phyloP scores from a whole-genome alignment of 2,797 vertebrate species.

The Sphenodon punctatus region DNA sequence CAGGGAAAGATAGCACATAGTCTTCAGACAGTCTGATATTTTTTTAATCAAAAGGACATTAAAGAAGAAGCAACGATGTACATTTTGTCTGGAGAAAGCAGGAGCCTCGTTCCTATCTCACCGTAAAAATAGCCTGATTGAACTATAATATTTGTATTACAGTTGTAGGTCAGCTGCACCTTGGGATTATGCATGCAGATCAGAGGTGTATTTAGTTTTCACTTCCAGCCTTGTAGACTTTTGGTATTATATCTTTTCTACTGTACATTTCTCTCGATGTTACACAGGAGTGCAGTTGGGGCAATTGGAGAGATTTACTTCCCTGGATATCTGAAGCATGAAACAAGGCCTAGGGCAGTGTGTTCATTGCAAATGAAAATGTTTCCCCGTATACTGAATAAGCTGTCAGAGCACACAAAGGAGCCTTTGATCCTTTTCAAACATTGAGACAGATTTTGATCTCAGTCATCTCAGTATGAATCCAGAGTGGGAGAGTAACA shows the following conservation, averaged over 20 bases:
- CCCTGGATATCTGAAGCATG: constrained; percentile 18
- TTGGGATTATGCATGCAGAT: constrained; percentile 48
- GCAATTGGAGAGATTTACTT: constrained; percentile 36
- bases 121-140: constrained; percentile 73
- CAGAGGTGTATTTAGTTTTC: constrained; percentile 56
- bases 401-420: constrained; percentile 58
- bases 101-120: constrained; percentile 51
- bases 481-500: too few relatives aligned
- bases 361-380: constrained; percentile 32
- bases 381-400: constrained; percentile 24
- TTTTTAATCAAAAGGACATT: constrained; percentile 80
- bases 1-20: constrained; percentile 48
- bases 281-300: not conserved
- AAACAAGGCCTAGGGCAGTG: constrained; percentile 36
- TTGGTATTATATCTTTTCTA: constrained; percentile 46
- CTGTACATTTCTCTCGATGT: constrained; percentile 26
- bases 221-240: constrained; percentile 55
- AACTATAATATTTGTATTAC: constrained; percentile 71
- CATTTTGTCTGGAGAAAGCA: constrained; percentile 67
- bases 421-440: constrained; percentile 45
- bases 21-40: constrained; percentile 69
- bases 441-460: constrained; percentile 13
- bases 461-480: too few relatives aligned
- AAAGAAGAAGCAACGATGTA: constrained; percentile 68
- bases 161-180: constrained; percentile 71